phyloP scores from a whole-genome alignment of 2,113 vertebrate species.

The Crotalus horridus region DNA sequence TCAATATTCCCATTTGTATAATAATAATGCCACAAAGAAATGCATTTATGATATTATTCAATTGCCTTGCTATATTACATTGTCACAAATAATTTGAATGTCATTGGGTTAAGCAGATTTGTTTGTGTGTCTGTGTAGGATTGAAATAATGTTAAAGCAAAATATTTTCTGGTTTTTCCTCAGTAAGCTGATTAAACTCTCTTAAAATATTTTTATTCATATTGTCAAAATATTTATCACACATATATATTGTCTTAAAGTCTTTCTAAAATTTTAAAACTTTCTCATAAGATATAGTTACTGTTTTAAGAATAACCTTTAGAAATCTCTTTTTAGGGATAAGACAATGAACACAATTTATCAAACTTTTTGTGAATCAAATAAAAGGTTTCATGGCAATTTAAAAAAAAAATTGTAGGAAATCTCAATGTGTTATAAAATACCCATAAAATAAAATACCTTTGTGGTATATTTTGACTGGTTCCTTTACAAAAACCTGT shows the following conservation, averaged over 20 bases:
- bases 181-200: background rate
- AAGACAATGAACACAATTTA: background rate
- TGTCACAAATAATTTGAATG: slow-evolving; percentile 16
- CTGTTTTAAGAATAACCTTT: background rate
- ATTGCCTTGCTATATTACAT: slow-evolving; percentile 3
- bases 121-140: background rate
- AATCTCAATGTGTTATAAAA: background rate
- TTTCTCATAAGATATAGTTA: background rate
- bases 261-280: background rate
- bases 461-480: background rate
- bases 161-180: slow-evolving; percentile 6
- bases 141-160: background rate
- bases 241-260: background rate
- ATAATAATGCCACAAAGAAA: background rate
- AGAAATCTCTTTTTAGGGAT: slow-evolving; percentile 11
- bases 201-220: background rate
- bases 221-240: background rate
- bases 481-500: background rate
- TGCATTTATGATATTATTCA: background rate
- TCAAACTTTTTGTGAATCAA: background rate
- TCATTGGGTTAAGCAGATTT: background rate
- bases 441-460: background rate
- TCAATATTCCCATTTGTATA: slow-evolving; percentile 6
- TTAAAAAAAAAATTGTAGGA: background rate
- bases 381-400: background rate